phyloP scores from a whole-genome alignment of 2,888 invertebrate genomes.

The Cataglyphis cursor region DNA sequence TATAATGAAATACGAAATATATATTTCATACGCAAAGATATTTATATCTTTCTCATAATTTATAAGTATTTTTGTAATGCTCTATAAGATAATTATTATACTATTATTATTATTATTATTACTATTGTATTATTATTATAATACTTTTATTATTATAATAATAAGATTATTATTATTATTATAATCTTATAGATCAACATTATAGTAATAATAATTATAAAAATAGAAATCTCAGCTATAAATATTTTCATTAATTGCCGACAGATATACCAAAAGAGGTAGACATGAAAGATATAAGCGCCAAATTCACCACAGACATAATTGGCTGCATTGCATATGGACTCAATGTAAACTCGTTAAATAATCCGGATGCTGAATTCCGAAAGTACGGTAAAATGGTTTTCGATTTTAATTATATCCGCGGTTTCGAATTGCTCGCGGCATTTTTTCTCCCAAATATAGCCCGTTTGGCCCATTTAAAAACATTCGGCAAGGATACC shows the following conservation, averaged over 20 bases:
- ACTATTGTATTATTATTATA: too few relatives aligned
- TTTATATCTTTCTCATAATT: neutral
- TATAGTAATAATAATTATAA: too few relatives aligned
- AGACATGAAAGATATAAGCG: slow-evolving; percentile 81
- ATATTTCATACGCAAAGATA: neutral
- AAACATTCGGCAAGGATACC: slow-evolving; percentile 83
- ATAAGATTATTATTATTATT: too few relatives aligned
- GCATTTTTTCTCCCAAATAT: slow-evolving; percentile 86
- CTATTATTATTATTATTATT: too few relatives aligned
- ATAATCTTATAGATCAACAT: too few relatives aligned
- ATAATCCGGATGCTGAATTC: slow-evolving; percentile 86
- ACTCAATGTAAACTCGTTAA: slow-evolving; percentile 86
- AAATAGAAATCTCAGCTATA: too few relatives aligned
- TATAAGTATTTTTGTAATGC: too few relatives aligned
- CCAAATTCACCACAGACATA: slow-evolving; percentile 85
- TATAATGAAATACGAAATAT: neutral
- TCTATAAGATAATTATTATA: too few relatives aligned
- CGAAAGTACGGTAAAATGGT: slow-evolving; percentile 85
- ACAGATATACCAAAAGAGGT: slow-evolving; percentile 67
- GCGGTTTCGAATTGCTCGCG: slow-evolving; percentile 83
- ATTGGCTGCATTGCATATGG: slow-evolving; percentile 87
- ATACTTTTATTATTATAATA: too few relatives aligned
- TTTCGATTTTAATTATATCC: slow-evolving; percentile 82
- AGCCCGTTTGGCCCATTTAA: slow-evolving; percentile 82
- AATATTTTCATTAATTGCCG: neutral